These are phyloP conservation scores for Mythimna impura DNA, from an alignment of 2,888 invertebrate species.

Conservation along the genomic window DNA sequence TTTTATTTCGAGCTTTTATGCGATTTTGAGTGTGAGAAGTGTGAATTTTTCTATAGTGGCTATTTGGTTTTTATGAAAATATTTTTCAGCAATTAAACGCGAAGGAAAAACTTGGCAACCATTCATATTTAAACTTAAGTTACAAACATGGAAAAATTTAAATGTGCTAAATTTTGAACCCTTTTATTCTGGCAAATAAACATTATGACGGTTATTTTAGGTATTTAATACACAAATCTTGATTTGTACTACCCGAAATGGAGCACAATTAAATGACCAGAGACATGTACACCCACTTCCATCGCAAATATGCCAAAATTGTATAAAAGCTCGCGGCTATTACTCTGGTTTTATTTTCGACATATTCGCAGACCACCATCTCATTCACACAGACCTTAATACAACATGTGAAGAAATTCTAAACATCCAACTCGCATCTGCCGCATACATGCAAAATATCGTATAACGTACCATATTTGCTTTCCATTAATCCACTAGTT, in stretches of 20 bases:
- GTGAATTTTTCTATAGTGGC: background rate
- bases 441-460: constrained; percentile 63
- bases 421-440: constrained; percentile 47
- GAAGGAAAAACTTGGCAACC: background rate
- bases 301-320: constrained; percentile 11
- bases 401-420: constrained; percentile 54
- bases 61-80: background rate
- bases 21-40: constrained; percentile 33
- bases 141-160: too few species aligned
- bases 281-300: background rate
- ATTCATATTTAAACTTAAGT: too few species aligned
- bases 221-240: background rate
- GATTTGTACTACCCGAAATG: background rate
- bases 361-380: constrained; percentile 8
- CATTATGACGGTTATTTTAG: background rate
- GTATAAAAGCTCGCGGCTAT: constrained; percentile 20
- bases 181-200: background rate
- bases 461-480: constrained; percentile 73
- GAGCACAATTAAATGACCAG: constrained; percentile 7
- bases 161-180: too few species aligned
- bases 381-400: constrained; percentile 35
- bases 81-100: background rate
- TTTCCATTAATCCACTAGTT: constrained; percentile 76
- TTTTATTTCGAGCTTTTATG: constrained; percentile 51
- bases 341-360: constrained; percentile 5